Percentiles rank a stretch among this genome's conserved stretches.
Evolutionary conservation across 2,797 vertebrate genomes (phyloP).

Genomic region (Leucoraja ocellata): DNA sequence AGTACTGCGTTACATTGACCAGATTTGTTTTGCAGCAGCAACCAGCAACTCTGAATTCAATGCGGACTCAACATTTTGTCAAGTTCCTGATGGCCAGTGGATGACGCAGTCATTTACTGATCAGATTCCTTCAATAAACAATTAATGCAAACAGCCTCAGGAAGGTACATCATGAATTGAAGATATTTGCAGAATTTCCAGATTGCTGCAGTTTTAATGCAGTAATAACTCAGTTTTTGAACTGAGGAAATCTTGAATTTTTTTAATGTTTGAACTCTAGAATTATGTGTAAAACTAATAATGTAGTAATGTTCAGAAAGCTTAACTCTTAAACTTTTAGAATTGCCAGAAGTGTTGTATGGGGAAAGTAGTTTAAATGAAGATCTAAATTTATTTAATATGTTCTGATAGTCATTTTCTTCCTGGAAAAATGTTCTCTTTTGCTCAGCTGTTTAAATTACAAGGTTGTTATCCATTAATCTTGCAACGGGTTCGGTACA

Average conservation of each 20-base stretch:
- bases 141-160: conserved; percentile 49
- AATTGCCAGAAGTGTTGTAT: conserved; percentile 19
- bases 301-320: conserved; percentile 51
- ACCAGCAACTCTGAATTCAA: conserved; percentile 51
- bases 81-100: conserved; percentile 76
- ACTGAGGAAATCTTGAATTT: conserved; percentile 57
- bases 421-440: background rate
- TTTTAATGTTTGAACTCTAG: conserved; percentile 49
- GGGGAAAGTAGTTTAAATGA: background rate
- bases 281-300: conserved; percentile 44
- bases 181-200: conserved; percentile 41
- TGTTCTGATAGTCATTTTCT: background rate
- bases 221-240: conserved; percentile 55
- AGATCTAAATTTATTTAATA: background rate
- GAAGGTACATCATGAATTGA: conserved; percentile 49
- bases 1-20: background rate
- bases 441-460: background rate
- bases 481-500: background rate
- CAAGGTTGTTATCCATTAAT: background rate
- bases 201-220: conserved; percentile 62
- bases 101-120: conserved; percentile 74
- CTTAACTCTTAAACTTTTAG: conserved; percentile 30
- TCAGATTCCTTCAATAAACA: conserved; percentile 68
- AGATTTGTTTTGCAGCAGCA: conserved; percentile 48
- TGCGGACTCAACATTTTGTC: conserved; percentile 48